phyloP scores from a whole-genome alignment of 2,888 invertebrate species.

The Cerastis rubricosa region DNA sequence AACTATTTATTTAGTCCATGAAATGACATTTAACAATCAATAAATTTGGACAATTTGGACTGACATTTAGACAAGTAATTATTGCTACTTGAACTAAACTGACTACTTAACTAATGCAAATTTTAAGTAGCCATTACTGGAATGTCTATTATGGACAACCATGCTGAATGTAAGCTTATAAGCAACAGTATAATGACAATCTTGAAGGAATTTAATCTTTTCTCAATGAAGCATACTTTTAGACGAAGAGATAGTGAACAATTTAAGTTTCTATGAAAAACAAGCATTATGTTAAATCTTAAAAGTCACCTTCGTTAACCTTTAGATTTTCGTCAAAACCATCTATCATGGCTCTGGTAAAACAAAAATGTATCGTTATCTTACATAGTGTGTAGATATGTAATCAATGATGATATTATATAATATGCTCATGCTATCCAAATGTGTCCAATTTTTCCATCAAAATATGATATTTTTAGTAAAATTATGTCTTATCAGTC shows the following conservation, averaged over 20 bases:
- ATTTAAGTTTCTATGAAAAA: neutral
- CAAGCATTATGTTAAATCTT: neutral
- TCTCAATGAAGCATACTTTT: neutral
- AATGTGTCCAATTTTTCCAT: slow-evolving; percentile 31
- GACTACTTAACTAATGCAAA: neutral
- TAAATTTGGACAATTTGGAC: neutral
- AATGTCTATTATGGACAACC: neutral
- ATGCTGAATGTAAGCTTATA: neutral
- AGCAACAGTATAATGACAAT: neutral
- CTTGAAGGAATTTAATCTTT: neutral
- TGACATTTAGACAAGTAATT: neutral
- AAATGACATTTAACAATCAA: neutral
- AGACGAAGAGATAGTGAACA: neutral
- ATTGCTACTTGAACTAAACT: neutral
- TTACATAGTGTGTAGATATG: slow-evolving; percentile 36
- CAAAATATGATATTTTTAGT: neutral
- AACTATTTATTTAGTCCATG: neutral
- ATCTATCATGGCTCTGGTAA: slow-evolving; percentile 44
- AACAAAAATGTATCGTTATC: slow-evolving; percentile 47
- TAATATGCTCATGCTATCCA: slow-evolving; percentile 13
- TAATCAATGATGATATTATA: slow-evolving; percentile 46
- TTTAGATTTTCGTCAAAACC: slow-evolving; percentile 36
- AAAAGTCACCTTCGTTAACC: slow-evolving; percentile 54
- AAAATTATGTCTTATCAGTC: slow-evolving; percentile 22
- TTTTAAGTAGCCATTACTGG: neutral